phyloP scores from a whole-genome alignment of 2,113 vertebrate species.

The Ammodytes marinus region DNA sequence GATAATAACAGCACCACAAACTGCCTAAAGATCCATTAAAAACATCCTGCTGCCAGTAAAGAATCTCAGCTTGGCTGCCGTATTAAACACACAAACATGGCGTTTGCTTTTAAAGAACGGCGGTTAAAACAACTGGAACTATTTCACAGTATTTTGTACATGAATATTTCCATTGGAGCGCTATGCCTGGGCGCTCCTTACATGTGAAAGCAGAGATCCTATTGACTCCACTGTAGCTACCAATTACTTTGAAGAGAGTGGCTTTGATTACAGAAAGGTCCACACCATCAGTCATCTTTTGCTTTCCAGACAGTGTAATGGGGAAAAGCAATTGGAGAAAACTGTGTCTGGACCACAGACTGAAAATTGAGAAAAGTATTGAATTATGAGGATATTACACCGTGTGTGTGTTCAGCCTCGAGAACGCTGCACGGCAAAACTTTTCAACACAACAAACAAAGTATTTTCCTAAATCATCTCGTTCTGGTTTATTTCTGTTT shows the following conservation, averaged over 20 bases:
- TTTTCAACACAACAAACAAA: slow-evolving; percentile 16
- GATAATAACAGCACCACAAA: not conserved
- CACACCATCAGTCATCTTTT: slow-evolving; percentile 22
- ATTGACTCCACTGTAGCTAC: slow-evolving; percentile 1
- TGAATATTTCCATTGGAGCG: slow-evolving; percentile 15
- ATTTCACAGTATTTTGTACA: not conserved
- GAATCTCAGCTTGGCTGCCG: not conserved
- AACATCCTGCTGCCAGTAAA: not conserved
- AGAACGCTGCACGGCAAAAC: not conserved
- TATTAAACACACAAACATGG: not conserved
- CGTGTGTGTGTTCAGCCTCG: not conserved
- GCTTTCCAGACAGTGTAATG: slow-evolving; percentile 22
- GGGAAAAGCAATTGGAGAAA: slow-evolving; percentile 3
- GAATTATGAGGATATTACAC: not conserved
- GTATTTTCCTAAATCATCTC: not conserved
- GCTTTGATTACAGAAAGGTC: slow-evolving; percentile 18
- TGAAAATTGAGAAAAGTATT: not conserved
- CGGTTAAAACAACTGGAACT: slow-evolving; percentile 10
- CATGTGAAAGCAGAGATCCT: slow-evolving; percentile 1
- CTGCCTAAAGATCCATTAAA: not conserved
- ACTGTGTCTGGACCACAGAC: slow-evolving; percentile 14
- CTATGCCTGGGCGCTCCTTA: not conserved
- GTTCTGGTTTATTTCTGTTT: not conserved
- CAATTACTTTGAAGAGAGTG: slow-evolving; percentile 1
- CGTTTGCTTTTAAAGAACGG: not conserved